Evolutionary conservation across 2,888 invertebrate genomes (phyloP), one percentile per base, ranked within the genome.

Genomic region (Smittia aterrima): DNA sequence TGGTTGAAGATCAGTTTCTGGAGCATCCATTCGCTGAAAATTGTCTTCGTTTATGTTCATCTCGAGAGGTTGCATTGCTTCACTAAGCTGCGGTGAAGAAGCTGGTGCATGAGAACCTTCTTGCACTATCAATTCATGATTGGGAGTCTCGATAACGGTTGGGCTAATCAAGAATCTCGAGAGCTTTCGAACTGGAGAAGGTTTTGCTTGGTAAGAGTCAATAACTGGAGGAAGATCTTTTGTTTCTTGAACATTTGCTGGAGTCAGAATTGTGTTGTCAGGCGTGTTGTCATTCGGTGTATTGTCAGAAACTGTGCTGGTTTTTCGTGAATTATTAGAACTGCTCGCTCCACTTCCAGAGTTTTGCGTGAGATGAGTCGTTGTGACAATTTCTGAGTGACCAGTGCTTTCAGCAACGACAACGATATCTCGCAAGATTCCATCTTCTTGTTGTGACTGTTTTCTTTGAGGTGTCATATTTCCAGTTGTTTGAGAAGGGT

Each of bases 91-190:
- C 4, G 66, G 18, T 47, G 54, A 66, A 22, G 40, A 47, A 6
- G 3, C 40, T 18, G 62, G 11, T 13, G 25, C 20, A 6, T 16
- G 38, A 40, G 7, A 64, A 47, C 76, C 77, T 53, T 75, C 38
- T 75, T 76, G 78, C 70, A 76, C 75, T 77, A 75, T 75, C 78
- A 62, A 76, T 38, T 77, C 47, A 67, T 75, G 27, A 73, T 75
- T n/a, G 74, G 40, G 24, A 64, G 74, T 66, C 18, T 74, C 75
- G 79, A 89, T 89, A 38, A 90, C 85, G 1, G 92, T 92, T 22
- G 92, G 92, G 81, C 92, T 92, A 77, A 93, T 92, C 80, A 92
- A 86, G 83, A 93, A 93, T 75, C 92, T 85, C 32, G 92, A 92
- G 78, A 92, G 90, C 81, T 92, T 92, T 75, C 92, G 84, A 53